Conservation (phyloP, 2,888 invertebrate species). For the Rhingia rostrata region DNA sequence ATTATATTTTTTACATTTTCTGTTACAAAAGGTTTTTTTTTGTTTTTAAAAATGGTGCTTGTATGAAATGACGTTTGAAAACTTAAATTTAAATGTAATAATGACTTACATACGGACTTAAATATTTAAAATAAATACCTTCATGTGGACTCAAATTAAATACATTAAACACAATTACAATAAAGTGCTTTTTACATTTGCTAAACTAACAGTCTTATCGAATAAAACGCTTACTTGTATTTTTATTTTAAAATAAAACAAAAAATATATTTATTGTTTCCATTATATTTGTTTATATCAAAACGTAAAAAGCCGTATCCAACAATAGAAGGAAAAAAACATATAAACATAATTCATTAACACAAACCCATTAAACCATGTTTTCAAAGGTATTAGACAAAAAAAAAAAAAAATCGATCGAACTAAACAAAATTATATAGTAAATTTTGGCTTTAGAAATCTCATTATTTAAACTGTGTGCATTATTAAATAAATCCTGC, state of each 20-base stretch:
- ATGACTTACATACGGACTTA: too few relatives aligned
- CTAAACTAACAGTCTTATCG: too few relatives aligned
- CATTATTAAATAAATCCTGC: conserved; percentile 44
- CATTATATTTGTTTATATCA: conserved; percentile 1
- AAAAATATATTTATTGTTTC: background rate
- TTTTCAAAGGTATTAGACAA: conserved; percentile 50
- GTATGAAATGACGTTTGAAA: too few relatives aligned
- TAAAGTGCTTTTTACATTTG: too few relatives aligned
- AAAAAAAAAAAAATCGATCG: conserved; percentile 4
- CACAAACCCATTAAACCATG: background rate
- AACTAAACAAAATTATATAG: conserved; percentile 6
- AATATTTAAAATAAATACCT: too few relatives aligned
- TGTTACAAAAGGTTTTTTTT: too few relatives aligned
- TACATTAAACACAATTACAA: too few relatives aligned
- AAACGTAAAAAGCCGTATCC: background rate
- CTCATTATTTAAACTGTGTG: conserved; percentile 42
- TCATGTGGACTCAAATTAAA: too few relatives aligned
- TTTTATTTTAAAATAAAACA: background rate
- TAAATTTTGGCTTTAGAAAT: conserved; percentile 27
- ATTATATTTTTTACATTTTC: too few relatives aligned
- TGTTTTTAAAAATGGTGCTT: too few relatives aligned
- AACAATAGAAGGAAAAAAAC: background rate
- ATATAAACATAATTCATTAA: too few relatives aligned
- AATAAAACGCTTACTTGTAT: background rate
- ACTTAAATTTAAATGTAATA: too few relatives aligned